A percentile compares a stretch with the other conserved stretches of the same genome.
phyloP scores from a whole-genome alignment of 1,140 invertebrate genomes.

The Drosophila mojavensis region DNA sequence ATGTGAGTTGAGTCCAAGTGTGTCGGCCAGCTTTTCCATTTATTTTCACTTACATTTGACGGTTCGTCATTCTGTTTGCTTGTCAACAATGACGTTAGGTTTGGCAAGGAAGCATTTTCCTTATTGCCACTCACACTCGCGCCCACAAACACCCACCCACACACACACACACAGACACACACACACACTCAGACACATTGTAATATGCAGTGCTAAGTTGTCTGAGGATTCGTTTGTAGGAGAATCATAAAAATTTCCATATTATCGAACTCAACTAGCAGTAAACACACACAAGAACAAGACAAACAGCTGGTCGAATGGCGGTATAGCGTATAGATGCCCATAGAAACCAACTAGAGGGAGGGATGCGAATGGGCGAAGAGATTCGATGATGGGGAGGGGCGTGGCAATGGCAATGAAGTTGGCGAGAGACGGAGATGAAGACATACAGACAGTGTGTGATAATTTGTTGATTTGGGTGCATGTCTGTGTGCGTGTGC shows the following conservation, averaged over 20 bases:
- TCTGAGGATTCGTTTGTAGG: constrained; percentile 62
- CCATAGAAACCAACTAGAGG: constrained; percentile 10
- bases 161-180: neutral
- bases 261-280: constrained; percentile 71
- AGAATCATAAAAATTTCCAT: constrained; percentile 77
- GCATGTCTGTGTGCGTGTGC: constrained; percentile 10
- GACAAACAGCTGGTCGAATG: neutral
- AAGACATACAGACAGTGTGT: constrained; percentile 47
- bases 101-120: constrained; percentile 24
- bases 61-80: constrained; percentile 45
- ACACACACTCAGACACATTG: constrained; percentile 14
- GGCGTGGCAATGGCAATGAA: neutral
- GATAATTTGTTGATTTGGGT: constrained; percentile 76
- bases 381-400: neutral
- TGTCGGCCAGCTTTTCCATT: constrained; percentile 49
- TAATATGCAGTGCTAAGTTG: constrained; percentile 42
- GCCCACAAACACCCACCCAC: neutral
- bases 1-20: constrained; percentile 6
- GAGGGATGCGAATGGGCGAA: neutral
- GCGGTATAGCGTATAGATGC: neutral
- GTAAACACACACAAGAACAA: constrained; percentile 2
- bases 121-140: constrained; percentile 25
- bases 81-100: constrained; percentile 65
- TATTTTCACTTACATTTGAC: constrained; percentile 65
- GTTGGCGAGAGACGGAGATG: constrained; percentile 1